Evolutionary conservation across 2,113 vertebrate genomes (phyloP).

Genomic region (Tenebrosternarchus preto): DNA sequence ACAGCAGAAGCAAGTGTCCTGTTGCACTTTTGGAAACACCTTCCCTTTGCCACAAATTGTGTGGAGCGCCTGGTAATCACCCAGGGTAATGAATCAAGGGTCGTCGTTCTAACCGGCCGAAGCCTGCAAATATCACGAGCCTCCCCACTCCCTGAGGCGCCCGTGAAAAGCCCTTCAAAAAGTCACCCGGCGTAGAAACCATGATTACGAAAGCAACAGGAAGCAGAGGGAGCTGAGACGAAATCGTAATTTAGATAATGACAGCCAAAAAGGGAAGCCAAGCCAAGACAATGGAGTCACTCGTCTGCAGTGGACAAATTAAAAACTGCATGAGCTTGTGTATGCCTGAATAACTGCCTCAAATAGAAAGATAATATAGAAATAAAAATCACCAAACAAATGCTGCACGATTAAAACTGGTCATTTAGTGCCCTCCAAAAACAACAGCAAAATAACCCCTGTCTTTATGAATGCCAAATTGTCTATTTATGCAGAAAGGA

Average conservation of each 20-base stretch:
- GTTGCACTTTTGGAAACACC: not conserved
- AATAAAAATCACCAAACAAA: not conserved
- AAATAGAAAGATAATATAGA: slow-evolving; percentile 17
- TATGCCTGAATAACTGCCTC: too few relatives aligned
- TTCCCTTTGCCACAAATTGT: slow-evolving; percentile 6
- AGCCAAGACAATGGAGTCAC: slow-evolving; percentile 18
- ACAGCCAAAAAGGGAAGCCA: slow-evolving; percentile 24
- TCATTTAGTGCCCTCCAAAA: not conserved
- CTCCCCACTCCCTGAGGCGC: not conserved
- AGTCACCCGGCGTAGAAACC: not conserved
- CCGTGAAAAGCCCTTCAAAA: not conserved
- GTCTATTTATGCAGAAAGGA: not conserved
- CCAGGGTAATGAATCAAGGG: slow-evolving; percentile 15
- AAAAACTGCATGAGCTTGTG: slow-evolving; percentile 30
- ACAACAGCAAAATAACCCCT: not conserved
- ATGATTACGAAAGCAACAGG: slow-evolving; percentile 23
- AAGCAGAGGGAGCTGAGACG: not conserved
- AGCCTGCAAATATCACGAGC: slow-evolving; percentile 15
- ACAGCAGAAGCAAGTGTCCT: not conserved
- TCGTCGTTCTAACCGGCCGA: not conserved
- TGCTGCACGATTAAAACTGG: not conserved
- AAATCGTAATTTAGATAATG: slow-evolving; percentile 37
- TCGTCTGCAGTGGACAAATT: not conserved
- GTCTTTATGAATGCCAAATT: not conserved
- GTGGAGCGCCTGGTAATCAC: not conserved